Conservation (phyloP, 2,113 vertebrate species). For the Alligator mississippiensis region DNA sequence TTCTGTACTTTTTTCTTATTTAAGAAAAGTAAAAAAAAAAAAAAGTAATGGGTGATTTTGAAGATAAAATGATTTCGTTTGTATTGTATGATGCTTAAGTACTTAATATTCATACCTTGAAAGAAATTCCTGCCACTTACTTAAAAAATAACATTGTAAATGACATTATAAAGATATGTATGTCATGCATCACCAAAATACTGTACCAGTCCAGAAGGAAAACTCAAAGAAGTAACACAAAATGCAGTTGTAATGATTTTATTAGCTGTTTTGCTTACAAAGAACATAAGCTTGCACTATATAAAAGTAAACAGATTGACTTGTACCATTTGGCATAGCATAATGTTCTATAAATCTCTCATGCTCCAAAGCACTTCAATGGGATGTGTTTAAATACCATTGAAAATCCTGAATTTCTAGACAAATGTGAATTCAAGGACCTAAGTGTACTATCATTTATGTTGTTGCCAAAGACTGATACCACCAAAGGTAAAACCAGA, state of each 20-base stretch:
- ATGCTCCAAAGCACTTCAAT: not conserved
- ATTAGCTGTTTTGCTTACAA: not conserved
- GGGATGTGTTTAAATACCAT: not conserved
- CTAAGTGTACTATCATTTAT: not conserved
- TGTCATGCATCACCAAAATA: not conserved
- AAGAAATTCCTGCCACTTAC: not conserved
- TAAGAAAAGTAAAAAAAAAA: not conserved
- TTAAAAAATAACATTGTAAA: not conserved
- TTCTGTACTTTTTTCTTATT: not conserved
- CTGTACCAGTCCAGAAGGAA: not conserved
- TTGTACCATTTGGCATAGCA: not conserved
- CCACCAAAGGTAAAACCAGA: not conserved
- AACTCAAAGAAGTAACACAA: not conserved
- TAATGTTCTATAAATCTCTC: not conserved
- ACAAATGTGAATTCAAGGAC: not conserved
- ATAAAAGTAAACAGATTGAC: not conserved
- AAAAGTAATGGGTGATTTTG: not conserved
- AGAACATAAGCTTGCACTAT: not conserved
- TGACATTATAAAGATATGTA: not conserved
- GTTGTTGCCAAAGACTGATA: rapidly evolving
- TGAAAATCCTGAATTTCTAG: not conserved
- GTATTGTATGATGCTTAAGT: not conserved
- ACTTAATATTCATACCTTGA: not conserved
- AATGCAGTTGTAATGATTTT: not conserved
- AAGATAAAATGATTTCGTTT: not conserved